A percentile compares a stretch with the other conserved stretches of the same genome.
Evolutionary conservation across 1,140 invertebrate genomes (phyloP).

Genomic region (Musca domestica): DNA sequence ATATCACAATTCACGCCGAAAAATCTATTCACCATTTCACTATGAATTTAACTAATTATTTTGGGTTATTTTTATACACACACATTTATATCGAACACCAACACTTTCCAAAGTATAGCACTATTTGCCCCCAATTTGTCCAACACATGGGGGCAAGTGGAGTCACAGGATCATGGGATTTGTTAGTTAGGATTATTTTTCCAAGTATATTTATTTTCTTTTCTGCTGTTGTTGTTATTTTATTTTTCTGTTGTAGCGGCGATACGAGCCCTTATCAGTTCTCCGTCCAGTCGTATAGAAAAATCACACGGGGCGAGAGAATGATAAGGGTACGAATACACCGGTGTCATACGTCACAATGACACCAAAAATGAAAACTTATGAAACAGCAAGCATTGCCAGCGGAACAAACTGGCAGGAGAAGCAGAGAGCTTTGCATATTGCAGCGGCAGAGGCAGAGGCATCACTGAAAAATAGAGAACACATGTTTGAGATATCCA

Average conservation of each 20-base stretch:
- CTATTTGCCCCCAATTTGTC: neutral
- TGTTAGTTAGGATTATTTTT: neutral
- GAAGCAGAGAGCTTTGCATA: too few relatives aligned
- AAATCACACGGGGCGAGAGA: slow-evolving; percentile 66
- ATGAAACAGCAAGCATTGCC: too few relatives aligned
- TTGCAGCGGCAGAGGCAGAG: too few relatives aligned
- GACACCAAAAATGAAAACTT: neutral
- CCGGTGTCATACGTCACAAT: slow-evolving; percentile 31
- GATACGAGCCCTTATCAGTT: slow-evolving; percentile 73
- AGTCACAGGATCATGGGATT: neutral
- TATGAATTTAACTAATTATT: too few relatives aligned
- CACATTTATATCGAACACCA: too few relatives aligned
- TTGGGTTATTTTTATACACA: neutral
- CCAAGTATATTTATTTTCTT: too few relatives aligned
- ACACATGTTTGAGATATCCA: too few relatives aligned
- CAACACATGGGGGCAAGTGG: neutral
- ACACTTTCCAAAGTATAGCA: neutral
- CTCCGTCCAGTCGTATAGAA: slow-evolving; percentile 67
- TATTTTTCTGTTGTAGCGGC: slow-evolving; percentile 49
- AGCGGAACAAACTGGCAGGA: too few relatives aligned
- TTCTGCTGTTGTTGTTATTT: neutral
- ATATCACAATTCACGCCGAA: too few relatives aligned
- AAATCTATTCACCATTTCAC: too few relatives aligned
- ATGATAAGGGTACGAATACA: slow-evolving; percentile 66
- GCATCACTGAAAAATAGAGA: too few relatives aligned